A percentile compares a stretch with the other conserved stretches of the same genome.
Conservation (phyloP, 2,797 vertebrate species). For the Mormyrus hasselquistii region DNA sequence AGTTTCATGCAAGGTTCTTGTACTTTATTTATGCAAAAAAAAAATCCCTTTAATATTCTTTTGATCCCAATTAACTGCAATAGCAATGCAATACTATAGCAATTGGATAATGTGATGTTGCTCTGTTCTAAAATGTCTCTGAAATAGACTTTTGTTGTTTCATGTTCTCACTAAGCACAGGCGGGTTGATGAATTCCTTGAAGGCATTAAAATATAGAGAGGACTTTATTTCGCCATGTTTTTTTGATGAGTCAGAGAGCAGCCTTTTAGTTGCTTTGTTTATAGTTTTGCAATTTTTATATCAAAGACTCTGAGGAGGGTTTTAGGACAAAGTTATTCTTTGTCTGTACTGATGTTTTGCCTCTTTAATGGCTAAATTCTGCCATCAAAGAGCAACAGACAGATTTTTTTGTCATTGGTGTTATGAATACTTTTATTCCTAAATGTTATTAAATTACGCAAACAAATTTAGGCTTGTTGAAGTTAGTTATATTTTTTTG, state of each 20-base stretch:
- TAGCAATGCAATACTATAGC: neutral
- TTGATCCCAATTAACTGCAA: slow-evolving; percentile 7
- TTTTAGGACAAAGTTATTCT: neutral
- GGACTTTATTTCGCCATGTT: neutral
- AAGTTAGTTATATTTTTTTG: neutral
- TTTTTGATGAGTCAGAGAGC: neutral
- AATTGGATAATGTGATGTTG: neutral
- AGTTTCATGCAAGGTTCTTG: neutral
- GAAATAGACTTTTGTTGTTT: neutral
- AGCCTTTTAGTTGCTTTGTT: slow-evolving; percentile 2
- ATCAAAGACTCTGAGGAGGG: neutral
- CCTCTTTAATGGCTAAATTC: neutral
- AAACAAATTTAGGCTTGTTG: neutral
- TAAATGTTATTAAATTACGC: neutral
- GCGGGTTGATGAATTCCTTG: neutral
- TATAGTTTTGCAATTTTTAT: neutral
- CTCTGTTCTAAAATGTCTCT: slow-evolving; percentile 1
- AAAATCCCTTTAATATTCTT: neutral
- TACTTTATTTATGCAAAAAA: neutral
- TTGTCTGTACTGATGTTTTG: neutral
- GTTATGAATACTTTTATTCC: neutral
- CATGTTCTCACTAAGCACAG: neutral
- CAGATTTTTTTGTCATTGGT: neutral
- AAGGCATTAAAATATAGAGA: slow-evolving; percentile 10
- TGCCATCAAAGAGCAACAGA: neutral